These are phyloP conservation scores for Pachyrhynchus sulphureomaculatus DNA, from an alignment of 1,140 invertebrate genomes.

Conservation along the genomic window DNA sequence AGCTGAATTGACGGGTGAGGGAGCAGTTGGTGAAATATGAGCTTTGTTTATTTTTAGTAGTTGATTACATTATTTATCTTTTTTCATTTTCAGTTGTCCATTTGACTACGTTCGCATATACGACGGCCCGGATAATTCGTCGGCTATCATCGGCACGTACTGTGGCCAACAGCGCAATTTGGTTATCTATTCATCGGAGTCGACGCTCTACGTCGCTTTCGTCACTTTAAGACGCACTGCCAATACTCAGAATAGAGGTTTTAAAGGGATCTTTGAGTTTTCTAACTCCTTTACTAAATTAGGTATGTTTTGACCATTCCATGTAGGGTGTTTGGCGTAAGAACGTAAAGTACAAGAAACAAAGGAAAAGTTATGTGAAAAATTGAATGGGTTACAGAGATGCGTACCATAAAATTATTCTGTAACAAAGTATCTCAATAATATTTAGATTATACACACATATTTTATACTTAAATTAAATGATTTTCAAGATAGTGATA, in stretches of 20 bases:
- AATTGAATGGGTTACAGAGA: too few species aligned
- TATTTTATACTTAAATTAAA: too few species aligned
- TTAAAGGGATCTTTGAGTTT: constrained; percentile 95
- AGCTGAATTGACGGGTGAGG: too few species aligned
- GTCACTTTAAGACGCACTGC: constrained; percentile 84
- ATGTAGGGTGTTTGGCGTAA: neutral
- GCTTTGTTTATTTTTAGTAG: too few species aligned
- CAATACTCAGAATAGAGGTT: constrained; percentile 91
- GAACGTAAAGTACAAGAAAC: too few species aligned
- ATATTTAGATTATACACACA: too few species aligned
- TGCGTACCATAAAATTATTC: too few species aligned
- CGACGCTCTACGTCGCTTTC: constrained; percentile 86
- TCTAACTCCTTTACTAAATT: constrained; percentile 95
- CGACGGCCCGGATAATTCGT: constrained; percentile 84
- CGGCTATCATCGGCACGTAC: constrained; percentile 92
- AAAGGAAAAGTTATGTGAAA: too few species aligned
- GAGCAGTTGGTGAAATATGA: too few species aligned
- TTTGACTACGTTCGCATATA: constrained; percentile 97
- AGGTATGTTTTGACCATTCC: constrained; percentile 60
- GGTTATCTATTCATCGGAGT: constrained; percentile 90
- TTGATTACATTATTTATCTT: too few species aligned
- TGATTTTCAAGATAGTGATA: too few species aligned
- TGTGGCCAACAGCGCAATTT: constrained; percentile 97
- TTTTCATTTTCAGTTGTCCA: constrained; percentile 77
- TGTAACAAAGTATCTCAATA: too few species aligned